Evolutionary conservation across 2,797 vertebrate species (phyloP).

Genomic region (Ispidina picta): DNA sequence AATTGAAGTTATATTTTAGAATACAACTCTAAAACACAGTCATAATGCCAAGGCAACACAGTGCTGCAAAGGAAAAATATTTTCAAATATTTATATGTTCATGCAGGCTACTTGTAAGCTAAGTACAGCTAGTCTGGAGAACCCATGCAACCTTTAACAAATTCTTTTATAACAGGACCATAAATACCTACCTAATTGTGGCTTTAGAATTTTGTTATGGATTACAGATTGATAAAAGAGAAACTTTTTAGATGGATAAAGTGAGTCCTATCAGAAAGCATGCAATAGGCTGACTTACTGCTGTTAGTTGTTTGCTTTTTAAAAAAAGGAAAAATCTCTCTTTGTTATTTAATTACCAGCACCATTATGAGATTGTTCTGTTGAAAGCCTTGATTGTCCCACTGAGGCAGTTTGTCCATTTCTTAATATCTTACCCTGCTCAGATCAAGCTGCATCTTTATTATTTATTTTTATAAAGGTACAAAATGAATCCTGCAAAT

Average conservation of each 20-base stretch:
- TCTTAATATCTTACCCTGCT: background rate
- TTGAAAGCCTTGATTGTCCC: background rate
- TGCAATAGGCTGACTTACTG: background rate
- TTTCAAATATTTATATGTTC: background rate
- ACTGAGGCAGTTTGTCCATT: background rate
- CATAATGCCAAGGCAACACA: background rate
- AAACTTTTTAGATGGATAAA: background rate
- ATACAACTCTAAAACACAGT: background rate
- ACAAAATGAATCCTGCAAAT: background rate
- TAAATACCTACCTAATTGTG: background rate
- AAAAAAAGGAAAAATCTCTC: background rate
- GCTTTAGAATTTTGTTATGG: background rate
- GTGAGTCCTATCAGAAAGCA: background rate
- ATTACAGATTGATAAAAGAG: background rate
- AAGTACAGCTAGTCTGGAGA: background rate
- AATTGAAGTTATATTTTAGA: conserved; percentile 44
- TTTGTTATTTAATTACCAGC: background rate
- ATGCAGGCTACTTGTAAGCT: background rate
- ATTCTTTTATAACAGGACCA: background rate
- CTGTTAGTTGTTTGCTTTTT: background rate
- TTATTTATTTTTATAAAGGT: background rate
- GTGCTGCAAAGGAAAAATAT: background rate
- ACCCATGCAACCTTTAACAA: background rate
- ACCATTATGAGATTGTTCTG: background rate
- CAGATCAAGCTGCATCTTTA: background rate